These are phyloP conservation scores for Furnarius figulus DNA, from an alignment of 2,113 vertebrate species.

Conservation along the genomic window DNA sequence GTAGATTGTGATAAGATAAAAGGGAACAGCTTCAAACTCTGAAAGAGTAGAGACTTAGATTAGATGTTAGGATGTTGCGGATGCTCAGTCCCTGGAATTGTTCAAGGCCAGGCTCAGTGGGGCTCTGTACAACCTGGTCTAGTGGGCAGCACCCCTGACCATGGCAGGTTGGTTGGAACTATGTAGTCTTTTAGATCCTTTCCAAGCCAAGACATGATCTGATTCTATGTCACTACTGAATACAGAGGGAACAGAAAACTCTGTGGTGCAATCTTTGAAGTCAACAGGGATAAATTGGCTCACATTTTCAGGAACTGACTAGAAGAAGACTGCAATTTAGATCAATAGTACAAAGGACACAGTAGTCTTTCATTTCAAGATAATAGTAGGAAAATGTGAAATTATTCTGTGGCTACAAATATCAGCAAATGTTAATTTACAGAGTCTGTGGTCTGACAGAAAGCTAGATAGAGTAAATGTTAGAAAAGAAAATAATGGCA, in stretches of 20 bases:
- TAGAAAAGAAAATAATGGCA: background rate
- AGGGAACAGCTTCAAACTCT: background rate
- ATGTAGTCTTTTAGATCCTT: background rate
- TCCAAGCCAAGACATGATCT: background rate
- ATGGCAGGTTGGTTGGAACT: background rate
- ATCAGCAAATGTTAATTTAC: background rate
- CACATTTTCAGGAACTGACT: slow-evolving; percentile 29
- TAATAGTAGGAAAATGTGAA: background rate
- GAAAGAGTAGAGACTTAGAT: background rate
- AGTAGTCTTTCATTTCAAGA: background rate
- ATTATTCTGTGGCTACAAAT: background rate
- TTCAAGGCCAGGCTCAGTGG: background rate
- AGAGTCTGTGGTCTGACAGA: background rate
- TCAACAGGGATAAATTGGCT: background rate
- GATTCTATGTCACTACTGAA: background rate
- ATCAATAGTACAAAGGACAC: background rate
- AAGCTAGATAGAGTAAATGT: background rate
- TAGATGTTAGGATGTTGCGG: background rate
- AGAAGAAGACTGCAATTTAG: background rate
- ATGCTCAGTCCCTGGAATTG: too few relatives aligned
- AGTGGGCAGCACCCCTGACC: background rate
- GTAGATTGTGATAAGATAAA: background rate
- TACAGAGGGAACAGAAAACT: slow-evolving; percentile 33
- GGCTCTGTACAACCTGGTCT: background rate
- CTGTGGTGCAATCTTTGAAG: slow-evolving; percentile 2